Evolutionary conservation across 1,140 invertebrate species (phyloP).

Genomic region (Pachypeltis micranthus): DNA sequence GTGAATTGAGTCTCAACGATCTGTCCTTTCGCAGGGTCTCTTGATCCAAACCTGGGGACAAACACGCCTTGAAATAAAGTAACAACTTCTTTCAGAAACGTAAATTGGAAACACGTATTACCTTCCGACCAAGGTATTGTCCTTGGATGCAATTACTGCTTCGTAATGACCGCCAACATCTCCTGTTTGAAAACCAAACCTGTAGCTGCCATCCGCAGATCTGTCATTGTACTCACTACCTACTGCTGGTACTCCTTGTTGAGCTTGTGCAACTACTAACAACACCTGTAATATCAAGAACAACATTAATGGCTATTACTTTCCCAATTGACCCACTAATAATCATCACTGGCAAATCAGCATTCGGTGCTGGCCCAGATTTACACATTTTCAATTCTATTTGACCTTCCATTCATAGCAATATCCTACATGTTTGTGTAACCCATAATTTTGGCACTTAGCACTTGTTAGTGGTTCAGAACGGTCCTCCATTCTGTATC

Average conservation of each 20-base stretch:
- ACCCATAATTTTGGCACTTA: no score
- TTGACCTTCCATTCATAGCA: background rate
- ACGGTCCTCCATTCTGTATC: no score
- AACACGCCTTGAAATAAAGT: background rate
- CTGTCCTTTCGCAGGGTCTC: constrained; percentile 49
- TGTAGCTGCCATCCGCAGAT: constrained; percentile 27
- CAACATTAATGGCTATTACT: background rate
- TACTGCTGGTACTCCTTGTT: constrained; percentile 16
- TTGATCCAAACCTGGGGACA: constrained; percentile 44
- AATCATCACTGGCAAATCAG: background rate
- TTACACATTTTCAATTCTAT: background rate
- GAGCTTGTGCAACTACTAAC: constrained; percentile 2
- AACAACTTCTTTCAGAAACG: background rate
- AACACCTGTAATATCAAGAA: background rate
- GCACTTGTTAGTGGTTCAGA: no score
- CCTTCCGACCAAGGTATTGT: constrained; percentile 31
- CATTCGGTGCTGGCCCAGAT: background rate
- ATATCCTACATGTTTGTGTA: no score
- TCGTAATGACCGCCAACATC: constrained; percentile 30
- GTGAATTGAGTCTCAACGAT: constrained; percentile 55
- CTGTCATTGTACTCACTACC: constrained; percentile 25
- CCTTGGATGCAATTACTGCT: constrained; percentile 25
- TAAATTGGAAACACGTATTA: constrained; percentile 14
- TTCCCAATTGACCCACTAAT: background rate
- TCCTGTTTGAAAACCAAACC: constrained; percentile 30